Percentiles rank a stretch among this genome's conserved stretches.
Evolutionary conservation across 2,797 vertebrate genomes (phyloP).

Genomic region (Sarcoramphus papa): DNA sequence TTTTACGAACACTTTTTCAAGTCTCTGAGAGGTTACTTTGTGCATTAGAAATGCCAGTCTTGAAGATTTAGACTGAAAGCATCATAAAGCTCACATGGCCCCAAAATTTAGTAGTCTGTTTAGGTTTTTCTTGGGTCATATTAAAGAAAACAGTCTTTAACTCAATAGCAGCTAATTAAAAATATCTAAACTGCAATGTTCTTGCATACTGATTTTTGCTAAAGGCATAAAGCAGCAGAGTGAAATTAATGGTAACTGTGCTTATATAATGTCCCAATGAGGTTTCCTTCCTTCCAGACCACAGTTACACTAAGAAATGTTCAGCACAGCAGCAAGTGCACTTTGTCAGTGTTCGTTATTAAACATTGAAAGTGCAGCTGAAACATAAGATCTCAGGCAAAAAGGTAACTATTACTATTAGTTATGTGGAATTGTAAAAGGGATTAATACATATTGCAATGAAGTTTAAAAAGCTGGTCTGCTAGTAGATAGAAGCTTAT

Average conservation of each 20-base stretch:
- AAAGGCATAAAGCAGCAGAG: not conserved
- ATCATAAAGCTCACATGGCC: not conserved
- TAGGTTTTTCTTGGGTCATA: not conserved
- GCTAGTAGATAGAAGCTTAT: not conserved
- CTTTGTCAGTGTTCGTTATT: not conserved
- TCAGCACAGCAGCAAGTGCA: not conserved
- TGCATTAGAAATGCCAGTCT: not conserved
- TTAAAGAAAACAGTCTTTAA: not conserved
- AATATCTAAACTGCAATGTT: not conserved
- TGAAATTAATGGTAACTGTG: not conserved
- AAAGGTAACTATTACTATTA: not conserved
- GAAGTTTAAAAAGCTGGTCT: not conserved
- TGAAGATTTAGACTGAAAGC: not conserved
- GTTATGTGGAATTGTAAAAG: not conserved
- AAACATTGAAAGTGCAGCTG: not conserved
- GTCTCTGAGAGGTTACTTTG: not conserved
- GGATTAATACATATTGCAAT: not conserved
- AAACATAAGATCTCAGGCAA: not conserved
- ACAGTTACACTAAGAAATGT: not conserved
- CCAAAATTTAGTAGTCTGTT: not conserved
- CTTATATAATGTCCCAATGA: not conserved
- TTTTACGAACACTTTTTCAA: not conserved
- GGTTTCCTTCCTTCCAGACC: not conserved
- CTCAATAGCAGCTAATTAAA: not conserved
- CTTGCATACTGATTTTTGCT: conserved; percentile 18